Conservation (phyloP, 2,888 invertebrate species). For the Hyposoter didymator region DNA sequence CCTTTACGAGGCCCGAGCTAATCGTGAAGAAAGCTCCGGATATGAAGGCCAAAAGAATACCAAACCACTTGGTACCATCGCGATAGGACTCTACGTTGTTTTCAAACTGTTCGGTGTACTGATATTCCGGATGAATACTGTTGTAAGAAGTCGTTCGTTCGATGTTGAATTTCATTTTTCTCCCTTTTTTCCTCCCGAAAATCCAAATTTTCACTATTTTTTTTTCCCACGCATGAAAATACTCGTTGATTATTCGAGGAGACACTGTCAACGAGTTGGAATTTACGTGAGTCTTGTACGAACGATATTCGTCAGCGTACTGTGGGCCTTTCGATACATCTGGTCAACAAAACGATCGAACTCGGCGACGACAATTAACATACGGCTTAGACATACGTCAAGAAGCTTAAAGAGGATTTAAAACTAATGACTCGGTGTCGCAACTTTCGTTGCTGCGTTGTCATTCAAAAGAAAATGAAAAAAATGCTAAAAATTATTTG, state of each 20-base stretch:
- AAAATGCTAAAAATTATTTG: neutral
- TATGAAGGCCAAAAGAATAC: conserved; percentile 83
- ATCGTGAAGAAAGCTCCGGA: conserved; percentile 85
- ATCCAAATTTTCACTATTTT: neutral
- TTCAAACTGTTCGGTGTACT: conserved; percentile 80
- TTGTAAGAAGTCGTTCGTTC: conserved; percentile 80
- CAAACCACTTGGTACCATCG: conserved; percentile 82
- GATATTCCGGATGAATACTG: conserved; percentile 81
- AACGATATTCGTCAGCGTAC: conserved; percentile 47
- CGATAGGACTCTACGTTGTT: conserved; percentile 78
- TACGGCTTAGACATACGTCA: conserved; percentile 62
- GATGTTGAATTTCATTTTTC: conserved; percentile 79
- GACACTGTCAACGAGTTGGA: neutral
- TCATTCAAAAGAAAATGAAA: conserved; percentile 19
- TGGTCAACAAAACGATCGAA: conserved; percentile 45
- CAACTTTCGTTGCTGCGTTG: conserved; percentile 24
- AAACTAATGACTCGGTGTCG: conserved; percentile 47
- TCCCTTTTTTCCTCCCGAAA: neutral
- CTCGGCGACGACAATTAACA: conserved; percentile 55
- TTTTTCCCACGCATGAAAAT: neutral
- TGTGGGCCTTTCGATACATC: conserved; percentile 57
- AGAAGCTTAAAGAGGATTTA: conserved; percentile 58
- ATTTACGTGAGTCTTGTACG: conserved; percentile 34
- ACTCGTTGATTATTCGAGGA: neutral
- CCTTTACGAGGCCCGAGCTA: conserved; percentile 84